Base-by-base conservation (phyloP, 2,888 invertebrate genomes). In the Noctua comes region DNA sequence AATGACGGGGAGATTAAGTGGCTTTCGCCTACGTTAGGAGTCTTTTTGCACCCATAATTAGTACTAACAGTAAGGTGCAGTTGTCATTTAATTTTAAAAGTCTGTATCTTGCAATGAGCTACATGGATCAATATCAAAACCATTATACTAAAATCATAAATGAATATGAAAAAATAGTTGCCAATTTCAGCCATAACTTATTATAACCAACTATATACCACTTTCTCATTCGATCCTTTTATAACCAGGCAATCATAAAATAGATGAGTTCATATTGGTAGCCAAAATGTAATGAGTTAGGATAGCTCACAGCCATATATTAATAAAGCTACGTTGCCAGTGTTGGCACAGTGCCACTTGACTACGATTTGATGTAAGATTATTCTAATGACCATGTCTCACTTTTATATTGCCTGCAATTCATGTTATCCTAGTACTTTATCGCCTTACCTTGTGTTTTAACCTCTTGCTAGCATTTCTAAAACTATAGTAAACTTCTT, bases 281-380 rank as follows among this genome's bases (percentile, higher is more conserved):
- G 64, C 80, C 59, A 79, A 71, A 66, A 84, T 68, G 24, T 80
- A 81, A 80, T 68, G 73, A 68, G 48, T 68, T 68, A 64, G 40
- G n/a, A 68, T 57, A 68, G 43, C 43, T 18, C 18, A 43, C 10
- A 18, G 36, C 48, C 68, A 85, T 73, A 68, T 72, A 80, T 85
- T 71, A 66, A 71, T 80, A 51, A 81, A 68, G 68, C 54, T n/a
- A 51, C n/a, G 16, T 68, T 59, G 40, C 66, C 21, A 64, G 46
- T 7, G 1, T 82, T 82, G 82, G 82, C 82, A n/a, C 43, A 21
- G 40, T 10, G 86, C 82, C 82, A 82, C 80, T 68, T 69, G 51
- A 73, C 48, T 51, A 51, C 70, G 27, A 40, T 71, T 81, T 80
- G 27, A 85, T 74, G n/a, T 86, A 48, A 74, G 69, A 81, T 74